A percentile compares a stretch with the other conserved stretches of the same genome.
Conservation (phyloP, 2,113 vertebrate genomes). For the Bufo bufo region DNA sequence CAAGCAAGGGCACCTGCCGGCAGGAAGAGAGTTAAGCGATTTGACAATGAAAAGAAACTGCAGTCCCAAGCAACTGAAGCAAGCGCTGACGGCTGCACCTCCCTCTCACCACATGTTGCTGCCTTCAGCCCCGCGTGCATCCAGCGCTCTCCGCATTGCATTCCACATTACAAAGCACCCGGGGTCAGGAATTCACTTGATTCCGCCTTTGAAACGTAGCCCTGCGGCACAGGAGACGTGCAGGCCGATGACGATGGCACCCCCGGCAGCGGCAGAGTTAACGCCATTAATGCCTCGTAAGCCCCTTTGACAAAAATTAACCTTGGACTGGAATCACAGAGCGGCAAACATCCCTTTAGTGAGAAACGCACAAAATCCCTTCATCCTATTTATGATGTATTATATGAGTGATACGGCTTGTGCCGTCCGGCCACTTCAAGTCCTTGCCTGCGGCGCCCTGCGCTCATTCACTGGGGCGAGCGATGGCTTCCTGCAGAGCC, state of each 20-base stretch:
- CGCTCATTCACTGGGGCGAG: not conserved
- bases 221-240: not conserved
- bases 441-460: not conserved
- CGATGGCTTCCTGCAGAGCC: not conserved
- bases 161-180: constrained; percentile 26
- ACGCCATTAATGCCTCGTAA: constrained; percentile 4
- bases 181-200: constrained; percentile 13
- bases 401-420: constrained; percentile 18
- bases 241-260: not conserved
- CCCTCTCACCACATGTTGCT: constrained; percentile 53
- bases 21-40: not conserved
- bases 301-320: constrained; percentile 32
- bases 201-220: not conserved
- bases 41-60: constrained; percentile 24
- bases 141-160: not conserved
- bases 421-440: not conserved
- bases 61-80: constrained; percentile 32
- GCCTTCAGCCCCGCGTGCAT: not conserved
- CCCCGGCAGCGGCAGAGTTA: not conserved
- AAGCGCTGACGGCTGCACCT: constrained; percentile 23
- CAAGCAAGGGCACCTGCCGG: not conserved
- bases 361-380: constrained; percentile 20
- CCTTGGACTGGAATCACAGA: constrained; percentile 8
- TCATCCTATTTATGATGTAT: constrained; percentile 40
- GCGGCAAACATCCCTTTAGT: constrained; percentile 20